Evolutionary conservation across 2,888 invertebrate genomes (phyloP).

Genomic region (Disparrhopalites patrizii): DNA sequence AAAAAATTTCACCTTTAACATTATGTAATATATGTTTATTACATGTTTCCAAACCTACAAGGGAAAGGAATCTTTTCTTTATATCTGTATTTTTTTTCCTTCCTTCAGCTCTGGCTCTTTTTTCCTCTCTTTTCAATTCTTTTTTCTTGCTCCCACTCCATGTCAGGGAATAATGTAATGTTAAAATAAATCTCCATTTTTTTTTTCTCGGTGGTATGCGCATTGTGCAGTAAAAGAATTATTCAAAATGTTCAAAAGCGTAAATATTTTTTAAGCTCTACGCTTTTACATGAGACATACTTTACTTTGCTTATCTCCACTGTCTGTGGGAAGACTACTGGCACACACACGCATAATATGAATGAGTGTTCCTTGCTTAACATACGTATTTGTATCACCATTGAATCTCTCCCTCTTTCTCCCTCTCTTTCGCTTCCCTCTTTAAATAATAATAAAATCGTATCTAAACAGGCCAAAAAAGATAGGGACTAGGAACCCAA

Average conservation of each 20-base stretch:
- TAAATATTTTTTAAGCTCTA: neutral
- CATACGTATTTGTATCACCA: neutral
- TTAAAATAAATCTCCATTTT: too few species aligned
- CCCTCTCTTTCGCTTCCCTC: neutral
- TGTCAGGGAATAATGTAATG: too few species aligned
- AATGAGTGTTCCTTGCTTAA: neutral
- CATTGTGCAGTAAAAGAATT: too few species aligned
- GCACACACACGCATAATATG: neutral
- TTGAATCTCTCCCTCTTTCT: neutral
- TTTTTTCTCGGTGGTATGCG: too few species aligned
- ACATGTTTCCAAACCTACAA: too few species aligned
- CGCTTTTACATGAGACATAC: neutral
- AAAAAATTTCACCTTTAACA: too few species aligned
- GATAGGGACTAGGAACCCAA: neutral
- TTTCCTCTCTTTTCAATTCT: neutral
- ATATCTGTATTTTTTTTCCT: neutral
- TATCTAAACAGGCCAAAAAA: slow-evolving; percentile 1
- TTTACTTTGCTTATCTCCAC: neutral
- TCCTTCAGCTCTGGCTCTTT: neutral
- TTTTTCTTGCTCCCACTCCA: neutral
- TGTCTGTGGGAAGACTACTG: neutral
- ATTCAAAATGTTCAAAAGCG: neutral
- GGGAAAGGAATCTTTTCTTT: neutral
- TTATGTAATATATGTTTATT: too few species aligned
- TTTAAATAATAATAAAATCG: slow-evolving; percentile 2